Evolutionary conservation across 2,113 vertebrate species (phyloP).

Genomic region (Esox niger): DNA sequence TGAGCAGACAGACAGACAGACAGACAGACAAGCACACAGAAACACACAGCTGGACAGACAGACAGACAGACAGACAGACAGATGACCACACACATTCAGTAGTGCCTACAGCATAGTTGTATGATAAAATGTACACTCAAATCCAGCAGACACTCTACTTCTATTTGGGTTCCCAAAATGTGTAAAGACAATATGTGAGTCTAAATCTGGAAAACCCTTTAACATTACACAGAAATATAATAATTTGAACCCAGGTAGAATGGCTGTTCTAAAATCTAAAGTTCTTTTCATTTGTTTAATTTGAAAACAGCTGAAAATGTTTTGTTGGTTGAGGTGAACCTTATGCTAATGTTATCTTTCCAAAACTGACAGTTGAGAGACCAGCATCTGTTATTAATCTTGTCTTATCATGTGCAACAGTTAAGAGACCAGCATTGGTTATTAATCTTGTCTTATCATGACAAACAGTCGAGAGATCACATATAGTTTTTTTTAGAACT

Average conservation of each 20-base stretch:
- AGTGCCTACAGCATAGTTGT: background rate
- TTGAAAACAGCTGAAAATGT: background rate
- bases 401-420: no score
- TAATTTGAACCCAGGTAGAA: no score
- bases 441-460: no score
- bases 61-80: conserved; percentile 4
- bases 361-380: background rate
- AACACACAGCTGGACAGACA: conserved; percentile 7
- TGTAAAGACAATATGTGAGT: no score
- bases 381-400: background rate
- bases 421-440: background rate
- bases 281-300: no score
- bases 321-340: background rate
- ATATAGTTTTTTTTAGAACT: background rate
- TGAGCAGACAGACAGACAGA: conserved; percentile 11
- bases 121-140: no score
- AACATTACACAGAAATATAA: no score
- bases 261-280: background rate
- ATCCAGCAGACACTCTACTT: no score
- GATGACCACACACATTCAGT: conserved; percentile 6
- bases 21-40: background rate
- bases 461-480: background rate
- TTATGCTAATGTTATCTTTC: background rate
- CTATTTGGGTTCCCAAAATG: no score
- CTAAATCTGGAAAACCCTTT: no score